Evolutionary conservation across 2,113 vertebrate genomes (phyloP).

Genomic region (Thalassoma bifasciatum): DNA sequence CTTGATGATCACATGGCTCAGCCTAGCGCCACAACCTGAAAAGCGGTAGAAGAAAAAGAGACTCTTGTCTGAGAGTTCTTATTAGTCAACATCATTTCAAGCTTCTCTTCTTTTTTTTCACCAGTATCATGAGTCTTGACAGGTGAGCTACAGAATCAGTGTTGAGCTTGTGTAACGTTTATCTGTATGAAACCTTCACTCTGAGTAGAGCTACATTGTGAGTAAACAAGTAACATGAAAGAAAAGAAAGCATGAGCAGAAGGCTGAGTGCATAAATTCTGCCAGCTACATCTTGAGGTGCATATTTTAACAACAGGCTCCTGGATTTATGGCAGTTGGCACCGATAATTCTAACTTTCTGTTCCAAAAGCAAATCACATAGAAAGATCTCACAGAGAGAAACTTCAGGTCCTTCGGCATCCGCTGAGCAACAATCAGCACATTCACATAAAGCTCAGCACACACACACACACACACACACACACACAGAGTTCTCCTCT

Average conservation of each 20-base stretch:
- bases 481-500: constrained; percentile 6
- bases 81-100: no score
- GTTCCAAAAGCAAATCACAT: constrained; percentile 22
- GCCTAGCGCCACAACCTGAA: no score
- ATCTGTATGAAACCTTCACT: not conserved
- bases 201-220: not conserved
- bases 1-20: no score
- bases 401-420: constrained; percentile 3
- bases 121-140: no score
- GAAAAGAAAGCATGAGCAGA: not conserved
- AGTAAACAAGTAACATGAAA: not conserved
- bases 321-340: not conserved
- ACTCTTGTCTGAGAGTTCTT: no score
- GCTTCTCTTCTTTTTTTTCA: no score
- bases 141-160: no score
- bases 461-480: not conserved
- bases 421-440: constrained; percentile 55
- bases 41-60: not conserved
- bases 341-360: constrained; percentile 23
- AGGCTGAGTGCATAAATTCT: not conserved
- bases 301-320: not conserved
- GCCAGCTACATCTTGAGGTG: not conserved
- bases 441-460: constrained; percentile 46
- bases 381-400: constrained; percentile 45
- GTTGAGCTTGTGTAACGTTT: not conserved